These are phyloP conservation scores for Dolichoris vasculosae DNA, from an alignment of 1,140 invertebrate species.

Conservation along the genomic window DNA sequence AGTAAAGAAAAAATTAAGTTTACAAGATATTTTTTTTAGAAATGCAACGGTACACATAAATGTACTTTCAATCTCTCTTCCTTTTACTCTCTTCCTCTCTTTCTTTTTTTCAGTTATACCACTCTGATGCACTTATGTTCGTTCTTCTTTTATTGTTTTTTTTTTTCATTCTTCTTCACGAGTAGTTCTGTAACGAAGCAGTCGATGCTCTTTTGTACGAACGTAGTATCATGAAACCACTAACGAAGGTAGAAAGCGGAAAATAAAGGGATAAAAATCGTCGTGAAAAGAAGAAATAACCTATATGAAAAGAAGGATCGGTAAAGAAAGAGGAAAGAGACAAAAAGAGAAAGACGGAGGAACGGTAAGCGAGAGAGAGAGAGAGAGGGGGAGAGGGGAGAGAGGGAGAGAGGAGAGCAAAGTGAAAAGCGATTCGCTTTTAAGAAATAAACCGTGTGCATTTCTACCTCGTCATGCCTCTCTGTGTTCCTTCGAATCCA, in stretches of 20 bases:
- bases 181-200: constrained; percentile 15
- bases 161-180: not conserved
- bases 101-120: not conserved
- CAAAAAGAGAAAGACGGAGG: not conserved
- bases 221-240: not conserved
- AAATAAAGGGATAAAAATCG: constrained; percentile 9
- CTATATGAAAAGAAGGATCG: not conserved
- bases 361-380: too few species aligned
- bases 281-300: constrained; percentile 1
- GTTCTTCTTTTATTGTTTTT: not conserved
- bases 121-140: not conserved
- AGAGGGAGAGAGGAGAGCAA: not conserved
- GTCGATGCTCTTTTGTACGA: not conserved
- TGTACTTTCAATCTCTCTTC: constrained; percentile 9
- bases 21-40: not conserved
- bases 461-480: constrained; percentile 28
- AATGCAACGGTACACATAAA: not conserved
- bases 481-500: not conserved
- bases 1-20: not conserved
- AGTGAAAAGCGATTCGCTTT: constrained; percentile 21
- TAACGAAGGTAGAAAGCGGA: constrained; percentile 1
- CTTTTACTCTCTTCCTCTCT: not conserved
- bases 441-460: constrained; percentile 14
- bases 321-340: too few species aligned
- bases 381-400: not conserved